Conservation (phyloP, 2,113 vertebrate species). For the Solenodon paradoxus region DNA sequence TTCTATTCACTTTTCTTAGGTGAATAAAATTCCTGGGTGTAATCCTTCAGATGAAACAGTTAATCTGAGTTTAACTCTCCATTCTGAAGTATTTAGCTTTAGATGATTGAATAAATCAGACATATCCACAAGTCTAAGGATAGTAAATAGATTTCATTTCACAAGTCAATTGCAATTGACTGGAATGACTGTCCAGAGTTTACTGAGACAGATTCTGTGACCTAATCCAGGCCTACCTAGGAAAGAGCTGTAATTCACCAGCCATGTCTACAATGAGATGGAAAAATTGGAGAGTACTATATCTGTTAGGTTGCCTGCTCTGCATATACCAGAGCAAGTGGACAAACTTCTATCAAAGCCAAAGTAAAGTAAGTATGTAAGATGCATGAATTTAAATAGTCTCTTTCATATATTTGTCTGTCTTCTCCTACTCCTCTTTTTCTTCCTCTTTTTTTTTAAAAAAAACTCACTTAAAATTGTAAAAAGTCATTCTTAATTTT, state of each 20-base stretch:
- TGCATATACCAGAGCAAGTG: no score
- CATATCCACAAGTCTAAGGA: not conserved
- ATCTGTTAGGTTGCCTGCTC: not conserved
- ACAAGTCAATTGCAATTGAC: not conserved
- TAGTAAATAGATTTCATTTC: not conserved
- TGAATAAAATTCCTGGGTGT: not conserved
- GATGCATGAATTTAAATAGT: not conserved
- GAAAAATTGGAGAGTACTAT: rapidly evolving
- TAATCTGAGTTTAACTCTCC: not conserved
- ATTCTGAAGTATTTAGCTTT: not conserved
- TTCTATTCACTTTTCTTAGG: not conserved
- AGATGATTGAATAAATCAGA: not conserved
- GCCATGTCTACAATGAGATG: not conserved
- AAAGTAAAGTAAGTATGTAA: not conserved
- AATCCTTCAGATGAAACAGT: not conserved
- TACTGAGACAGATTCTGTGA: not conserved
- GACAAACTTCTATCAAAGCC: not conserved
- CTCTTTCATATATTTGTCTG: not conserved
- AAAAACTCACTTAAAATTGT: no score
- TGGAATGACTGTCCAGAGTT: not conserved
- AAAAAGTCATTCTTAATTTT: not conserved
- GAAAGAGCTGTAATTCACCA: not conserved
- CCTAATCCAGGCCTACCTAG: not conserved
- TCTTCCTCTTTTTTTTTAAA: not conserved
- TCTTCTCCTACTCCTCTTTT: not conserved